Conservation (phyloP, 64 coral and sea anemone genomes). For the Montipora cactus region DNA sequence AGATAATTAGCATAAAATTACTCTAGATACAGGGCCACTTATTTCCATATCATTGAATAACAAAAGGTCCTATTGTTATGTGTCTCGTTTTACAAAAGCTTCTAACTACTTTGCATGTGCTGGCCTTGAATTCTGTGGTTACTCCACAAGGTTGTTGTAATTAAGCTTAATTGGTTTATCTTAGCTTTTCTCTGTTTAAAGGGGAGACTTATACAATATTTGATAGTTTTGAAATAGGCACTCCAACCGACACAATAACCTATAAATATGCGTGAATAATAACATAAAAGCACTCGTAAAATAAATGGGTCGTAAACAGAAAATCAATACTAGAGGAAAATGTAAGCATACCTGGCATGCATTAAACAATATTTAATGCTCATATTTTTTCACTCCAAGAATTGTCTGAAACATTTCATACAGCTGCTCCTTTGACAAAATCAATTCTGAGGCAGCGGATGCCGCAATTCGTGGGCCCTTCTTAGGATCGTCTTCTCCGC, state of each 20-base stretch:
- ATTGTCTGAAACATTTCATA: conserved; percentile 99
- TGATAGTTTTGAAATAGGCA: too few species aligned
- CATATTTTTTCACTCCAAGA: conserved; percentile 91
- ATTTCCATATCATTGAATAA: too few species aligned
- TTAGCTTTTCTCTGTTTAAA: too few species aligned
- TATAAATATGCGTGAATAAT: background rate
- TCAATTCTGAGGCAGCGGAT: conserved; percentile 77
- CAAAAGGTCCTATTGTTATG: too few species aligned
- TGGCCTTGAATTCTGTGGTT: too few species aligned
- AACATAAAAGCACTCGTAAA: background rate
- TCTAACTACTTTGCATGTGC: too few species aligned
- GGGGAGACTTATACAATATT: too few species aligned
- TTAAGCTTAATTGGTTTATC: too few species aligned
- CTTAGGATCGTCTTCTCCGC: conserved; percentile 89
- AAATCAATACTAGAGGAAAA: background rate
- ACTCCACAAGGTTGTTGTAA: too few species aligned
- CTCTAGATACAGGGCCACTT: too few species aligned
- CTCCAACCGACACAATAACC: background rate
- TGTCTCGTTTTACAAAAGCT: too few species aligned
- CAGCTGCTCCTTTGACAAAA: conserved; percentile 97
- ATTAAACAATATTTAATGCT: conserved; percentile 94
- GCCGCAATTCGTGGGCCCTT: conserved; percentile 72
- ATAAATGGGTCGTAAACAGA: background rate
- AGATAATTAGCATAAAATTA: too few species aligned
- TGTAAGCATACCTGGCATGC: conserved; percentile 85